Evolutionary conservation across 2,888 invertebrate species (phyloP), one percentile per base, ranked within the genome.

Genomic region (Monopis laevigella): DNA sequence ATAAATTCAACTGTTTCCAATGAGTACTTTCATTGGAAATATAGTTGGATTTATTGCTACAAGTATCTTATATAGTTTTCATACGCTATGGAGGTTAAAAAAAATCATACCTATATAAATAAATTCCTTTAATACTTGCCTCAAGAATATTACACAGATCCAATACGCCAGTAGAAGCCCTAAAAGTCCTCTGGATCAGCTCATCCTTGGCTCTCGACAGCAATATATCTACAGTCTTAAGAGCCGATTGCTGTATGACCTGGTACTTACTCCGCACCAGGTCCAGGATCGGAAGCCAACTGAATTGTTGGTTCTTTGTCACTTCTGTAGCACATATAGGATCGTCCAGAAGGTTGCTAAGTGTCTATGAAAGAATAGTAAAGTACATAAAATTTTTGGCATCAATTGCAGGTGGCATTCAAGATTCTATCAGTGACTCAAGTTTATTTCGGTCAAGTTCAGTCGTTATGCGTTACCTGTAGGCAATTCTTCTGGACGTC

Each of bases 401-500:
- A 21, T 8, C 24, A 21, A 21, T 21, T 21, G 24, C 8, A 21
- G 8, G 24, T 21, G 24, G 8, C 24, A 29, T 5, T 21, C 12
- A 2, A 24, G 6, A 10, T 24, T 7, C 6, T 24, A 24, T 5
- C 24, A 6, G 10, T 10, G 6, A 10, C 6, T 24, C 6, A 7
- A 7, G 24, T 24, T 5, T 7, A 24, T 24, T 10, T 10, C 24
- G 10, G 24, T 24, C 6, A 24, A 7, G 10, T 24, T 24, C 10
- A 24, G 24, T 24, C 10, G 24, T 7, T 24, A 7, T 7, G 13
- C 14, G 11, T 45, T 42, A 84, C 84, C 67, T 83, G 80, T 8
- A 84, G 56, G 42, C 74, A 81, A 53, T 84, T 84, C 47, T 74
- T 82, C 53, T 83, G 82, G 0, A 85, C 74, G 46, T 85, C 85